Base-by-base conservation (phyloP, 2,888 invertebrate genomes). In the Mythimna loreyi region DNA sequence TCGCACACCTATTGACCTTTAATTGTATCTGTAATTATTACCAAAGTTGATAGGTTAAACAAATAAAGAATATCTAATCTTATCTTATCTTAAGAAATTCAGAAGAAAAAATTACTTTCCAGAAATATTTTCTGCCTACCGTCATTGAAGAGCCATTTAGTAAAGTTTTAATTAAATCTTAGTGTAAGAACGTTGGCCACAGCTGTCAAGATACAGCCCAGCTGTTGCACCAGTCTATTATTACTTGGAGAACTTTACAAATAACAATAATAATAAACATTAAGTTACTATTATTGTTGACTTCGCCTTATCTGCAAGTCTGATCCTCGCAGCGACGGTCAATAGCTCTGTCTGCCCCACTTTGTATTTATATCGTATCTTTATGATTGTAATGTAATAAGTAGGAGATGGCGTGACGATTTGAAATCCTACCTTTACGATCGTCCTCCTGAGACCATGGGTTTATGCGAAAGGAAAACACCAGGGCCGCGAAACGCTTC, bases 261-360 rank as follows among this genome's bases (percentile, higher is more conserved):
- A 72, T 72, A 65, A 65, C 30, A 65, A 60, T 77, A 77, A 60
- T 53, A 68, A n/a, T 60, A 53, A 61, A 67, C 25, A 59, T 52
- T 21, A n/a, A 21, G 56, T 78, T 13, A 33, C 40, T 72, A 47
- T 60, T 63, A 63, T 57, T 78, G 43, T 78, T 62, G 62, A 56
- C 47, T 45, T 50, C 28, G 19, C 47, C 50, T 76, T 76, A 74
- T 76, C 76, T 47, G 5, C 13, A 21, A 40, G 33, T 21, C 7
- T 43, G 9, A 61, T 62, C 30, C 28, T 58, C 50, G 36, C 43
- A 21, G 16, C 23, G 40, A 68, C 68, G 68, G 79, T 78, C 79
- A 76, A 68, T 63, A 68, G 67, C 74, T 63, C 50, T 61, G 67
- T 45, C 19, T 55, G 62, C 9, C 28, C 67, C 25, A 78, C 28